phyloP scores from a whole-genome alignment of 2,888 invertebrate genomes.

The Tenthredo distinguenda region DNA sequence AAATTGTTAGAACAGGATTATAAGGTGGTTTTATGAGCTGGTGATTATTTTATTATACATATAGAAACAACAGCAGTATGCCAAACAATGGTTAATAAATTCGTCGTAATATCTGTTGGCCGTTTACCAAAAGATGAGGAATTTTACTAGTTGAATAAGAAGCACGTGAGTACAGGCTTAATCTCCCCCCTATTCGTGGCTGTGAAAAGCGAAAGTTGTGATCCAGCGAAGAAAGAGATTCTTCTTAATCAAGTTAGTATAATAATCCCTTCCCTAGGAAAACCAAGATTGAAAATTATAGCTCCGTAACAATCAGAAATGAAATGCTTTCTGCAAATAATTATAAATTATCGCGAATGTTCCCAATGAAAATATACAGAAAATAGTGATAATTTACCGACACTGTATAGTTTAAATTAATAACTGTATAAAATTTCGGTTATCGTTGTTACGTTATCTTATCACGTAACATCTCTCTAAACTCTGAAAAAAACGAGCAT shows the following conservation, averaged over 20 bases:
- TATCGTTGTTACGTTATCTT: background rate
- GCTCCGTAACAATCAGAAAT: background rate
- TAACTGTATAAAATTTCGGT: background rate
- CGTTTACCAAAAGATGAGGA: constrained; percentile 15
- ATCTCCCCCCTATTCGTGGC: constrained; percentile 10
- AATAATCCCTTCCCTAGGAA: background rate
- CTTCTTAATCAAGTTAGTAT: background rate
- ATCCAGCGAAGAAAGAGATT: background rate
- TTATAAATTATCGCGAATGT: no score
- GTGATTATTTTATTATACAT: background rate
- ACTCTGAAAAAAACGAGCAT: background rate
- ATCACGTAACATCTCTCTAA: background rate
- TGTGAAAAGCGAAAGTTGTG: background rate
- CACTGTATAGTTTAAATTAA: background rate
- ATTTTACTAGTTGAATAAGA: constrained; percentile 27
- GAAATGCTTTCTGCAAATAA: background rate
- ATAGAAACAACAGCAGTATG: background rate
- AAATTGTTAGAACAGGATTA: background rate
- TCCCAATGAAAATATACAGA: no score
- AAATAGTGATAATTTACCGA: background rate
- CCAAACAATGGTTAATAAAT: constrained; percentile 3
- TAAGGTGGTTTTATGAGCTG: background rate
- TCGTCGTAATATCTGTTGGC: constrained; percentile 33
- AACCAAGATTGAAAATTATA: background rate
- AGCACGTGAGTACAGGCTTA: background rate